Evolutionary conservation across 2,888 invertebrate genomes (phyloP).

Genomic region (Drepana falcataria): DNA sequence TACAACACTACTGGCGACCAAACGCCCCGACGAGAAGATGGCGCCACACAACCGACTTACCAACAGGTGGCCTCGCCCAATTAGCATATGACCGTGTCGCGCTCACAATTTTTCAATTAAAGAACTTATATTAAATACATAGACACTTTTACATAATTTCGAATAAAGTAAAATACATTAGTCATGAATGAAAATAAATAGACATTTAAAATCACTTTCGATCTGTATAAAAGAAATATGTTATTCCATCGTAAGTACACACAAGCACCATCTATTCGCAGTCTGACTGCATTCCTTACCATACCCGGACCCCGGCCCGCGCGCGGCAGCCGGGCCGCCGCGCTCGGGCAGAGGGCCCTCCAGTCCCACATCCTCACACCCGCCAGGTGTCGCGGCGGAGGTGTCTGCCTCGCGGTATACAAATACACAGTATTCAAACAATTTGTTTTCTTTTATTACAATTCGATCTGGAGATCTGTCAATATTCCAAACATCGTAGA

Average conservation of each 20-base stretch:
- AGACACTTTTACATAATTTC: slow-evolving; percentile 34
- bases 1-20: slow-evolving; percentile 17
- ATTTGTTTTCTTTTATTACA: slow-evolving; percentile 20
- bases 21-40: not conserved
- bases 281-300: slow-evolving; percentile 60
- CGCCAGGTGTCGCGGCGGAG: slow-evolving; percentile 14
- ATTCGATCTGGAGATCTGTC: slow-evolving; percentile 61
- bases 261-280: slow-evolving; percentile 70
- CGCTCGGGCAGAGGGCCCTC: slow-evolving; percentile 8
- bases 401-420: slow-evolving; percentile 10
- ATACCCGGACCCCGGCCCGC: slow-evolving; percentile 24
- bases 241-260: slow-evolving; percentile 73
- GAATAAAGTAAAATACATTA: slow-evolving; percentile 20
- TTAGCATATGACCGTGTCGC: slow-evolving; percentile 32
- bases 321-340: slow-evolving; percentile 14
- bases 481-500: slow-evolving; percentile 44
- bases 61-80: slow-evolving; percentile 21
- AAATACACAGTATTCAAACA: slow-evolving; percentile 10
- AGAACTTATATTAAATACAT: slow-evolving; percentile 39
- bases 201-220: slow-evolving; percentile 26
- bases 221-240: slow-evolving; percentile 51
- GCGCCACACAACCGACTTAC: slow-evolving; percentile 13
- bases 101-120: slow-evolving; percentile 43
- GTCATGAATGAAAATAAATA: slow-evolving; percentile 58
- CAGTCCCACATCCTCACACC: slow-evolving; percentile 30